Base-by-base conservation (phyloP, 2,888 invertebrate species). In the Patella caerulea region DNA sequence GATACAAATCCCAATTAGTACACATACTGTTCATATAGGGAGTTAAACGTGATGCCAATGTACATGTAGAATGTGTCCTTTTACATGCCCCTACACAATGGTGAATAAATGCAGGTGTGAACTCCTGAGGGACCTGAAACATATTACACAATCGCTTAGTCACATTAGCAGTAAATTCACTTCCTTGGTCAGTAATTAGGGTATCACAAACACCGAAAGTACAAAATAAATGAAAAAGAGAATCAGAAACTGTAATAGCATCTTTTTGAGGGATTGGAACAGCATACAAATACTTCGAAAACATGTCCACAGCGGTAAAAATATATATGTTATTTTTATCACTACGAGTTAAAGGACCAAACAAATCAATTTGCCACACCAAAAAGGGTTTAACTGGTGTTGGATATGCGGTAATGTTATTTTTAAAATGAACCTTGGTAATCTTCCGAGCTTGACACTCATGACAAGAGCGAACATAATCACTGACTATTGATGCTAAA, bases 51-150 rank as follows among this genome's bases (percentile, higher is more conserved):
- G 76, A 79, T 12, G 79, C 77, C n/a, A 78, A n/a, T n/a, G n/a
- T n/a, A n/a, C n/a, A n/a, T 59, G 75, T 76, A 14, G 71, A 24
- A 56, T 82, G 81, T 53, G 77, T 74, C 14, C 78, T 74, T 70
- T 82, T 75, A 71, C 76, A 79, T 17, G 79, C 79, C 12, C 77
- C 79, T 69, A 82, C 56, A 53, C 82, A 82, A 55, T 80, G 77
- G 55, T 82, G 82, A 29, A 74, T 72, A 17, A 72, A 74, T 19
- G 71, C 65, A 17, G 79, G 79, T 12, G 76, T 76, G 29, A 76
- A 59, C 17, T 59, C 59, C 19, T 59, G 59, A n/a, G 59, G 19
- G 52, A 29, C 34, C 53, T 45, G 55, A 19, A 74, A 15, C 24
- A 59, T 34, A 52, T 59, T 15, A 59, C 29, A 54, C 17, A 71